A percentile compares a stretch with the other conserved stretches of the same genome.
These are phyloP conservation scores for Salminus brasiliensis DNA, from an alignment of 2,113 vertebrate genomes.

Conservation along the genomic window DNA sequence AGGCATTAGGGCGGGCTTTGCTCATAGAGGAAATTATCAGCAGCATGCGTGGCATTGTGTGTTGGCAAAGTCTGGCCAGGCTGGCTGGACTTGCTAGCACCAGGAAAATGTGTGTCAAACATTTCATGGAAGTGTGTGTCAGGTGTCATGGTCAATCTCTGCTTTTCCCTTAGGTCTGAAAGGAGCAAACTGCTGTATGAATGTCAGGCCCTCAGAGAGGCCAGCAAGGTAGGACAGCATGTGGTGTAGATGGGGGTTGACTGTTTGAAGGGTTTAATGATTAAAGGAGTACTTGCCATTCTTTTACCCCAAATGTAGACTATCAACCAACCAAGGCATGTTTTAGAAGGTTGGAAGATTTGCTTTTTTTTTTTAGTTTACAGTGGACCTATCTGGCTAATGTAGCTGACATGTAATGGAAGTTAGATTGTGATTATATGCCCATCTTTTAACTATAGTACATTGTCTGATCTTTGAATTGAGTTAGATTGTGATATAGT, in stretches of 20 bases:
- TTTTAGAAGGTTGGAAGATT: too few species aligned
- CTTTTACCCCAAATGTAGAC: too few species aligned
- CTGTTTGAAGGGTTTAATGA: too few species aligned
- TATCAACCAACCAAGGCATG: too few species aligned
- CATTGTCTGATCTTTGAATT: too few species aligned
- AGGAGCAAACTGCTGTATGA: slow-evolving; percentile 70
- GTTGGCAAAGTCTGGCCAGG: neutral
- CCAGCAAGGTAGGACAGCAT: slow-evolving; percentile 63
- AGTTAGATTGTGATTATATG: too few species aligned
- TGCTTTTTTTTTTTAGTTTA: too few species aligned
- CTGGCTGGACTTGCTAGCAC: neutral
- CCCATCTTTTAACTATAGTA: too few species aligned
- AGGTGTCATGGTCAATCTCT: neutral
- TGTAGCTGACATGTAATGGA: too few species aligned
- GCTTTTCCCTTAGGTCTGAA: slow-evolving; percentile 70
- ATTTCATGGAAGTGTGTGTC: slow-evolving; percentile 15
- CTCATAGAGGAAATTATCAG: neutral
- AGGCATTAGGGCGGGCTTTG: neutral
- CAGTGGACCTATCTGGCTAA: too few species aligned
- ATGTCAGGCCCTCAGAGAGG: slow-evolving; percentile 64
- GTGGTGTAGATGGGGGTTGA: neutral
- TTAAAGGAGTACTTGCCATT: too few species aligned
- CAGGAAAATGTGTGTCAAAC: neutral
- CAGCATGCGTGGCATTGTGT: slow-evolving; percentile 34
- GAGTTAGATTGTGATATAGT: too few species aligned